phyloP scores from a whole-genome alignment of 53 echinoderm and acorn worm genomes.

The Holothuria leucospilota region DNA sequence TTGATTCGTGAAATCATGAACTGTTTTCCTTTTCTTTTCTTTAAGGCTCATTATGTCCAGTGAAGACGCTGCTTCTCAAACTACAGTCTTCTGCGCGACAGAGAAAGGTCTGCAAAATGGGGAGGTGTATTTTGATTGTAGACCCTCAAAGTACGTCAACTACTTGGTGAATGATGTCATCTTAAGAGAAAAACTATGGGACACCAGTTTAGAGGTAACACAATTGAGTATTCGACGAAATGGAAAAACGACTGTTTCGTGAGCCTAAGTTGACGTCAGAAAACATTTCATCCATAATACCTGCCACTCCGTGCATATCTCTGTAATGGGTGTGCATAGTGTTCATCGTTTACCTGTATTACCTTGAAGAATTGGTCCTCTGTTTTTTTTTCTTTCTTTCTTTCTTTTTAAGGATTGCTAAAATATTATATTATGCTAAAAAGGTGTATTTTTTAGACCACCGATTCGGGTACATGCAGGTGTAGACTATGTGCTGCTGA shows the following conservation, averaged over 20 bases:
- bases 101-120: conserved; percentile 48
- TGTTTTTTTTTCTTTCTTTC: too few relatives aligned
- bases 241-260: conserved; percentile 17
- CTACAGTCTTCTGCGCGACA: conserved; percentile 77
- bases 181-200: conserved; percentile 70
- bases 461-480: too few relatives aligned
- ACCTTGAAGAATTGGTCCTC: too few relatives aligned
- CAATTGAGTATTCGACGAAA: conserved; percentile 15
- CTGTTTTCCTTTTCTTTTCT: not conserved
- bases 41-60: conserved; percentile 64
- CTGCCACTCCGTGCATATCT: too few relatives aligned
- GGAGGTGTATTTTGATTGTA: conserved; percentile 36
- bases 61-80: conserved; percentile 79
- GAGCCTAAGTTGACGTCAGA: not conserved
- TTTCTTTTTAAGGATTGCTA: too few relatives aligned
- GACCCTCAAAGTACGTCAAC: conserved; percentile 22
- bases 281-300: too few relatives aligned
- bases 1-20: not conserved
- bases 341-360: too few relatives aligned
- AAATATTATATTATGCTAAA: too few relatives aligned
- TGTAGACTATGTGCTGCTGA: too few relatives aligned
- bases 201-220: conserved; percentile 78
- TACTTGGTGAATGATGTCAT: conserved; percentile 61
- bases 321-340: too few relatives aligned
- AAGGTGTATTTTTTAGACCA: too few relatives aligned